Percentiles rank a stretch among this genome's conserved stretches.
Evolutionary conservation across 2,797 vertebrate species (phyloP).

Genomic region (Periophthalmus magnuspinnatus): DNA sequence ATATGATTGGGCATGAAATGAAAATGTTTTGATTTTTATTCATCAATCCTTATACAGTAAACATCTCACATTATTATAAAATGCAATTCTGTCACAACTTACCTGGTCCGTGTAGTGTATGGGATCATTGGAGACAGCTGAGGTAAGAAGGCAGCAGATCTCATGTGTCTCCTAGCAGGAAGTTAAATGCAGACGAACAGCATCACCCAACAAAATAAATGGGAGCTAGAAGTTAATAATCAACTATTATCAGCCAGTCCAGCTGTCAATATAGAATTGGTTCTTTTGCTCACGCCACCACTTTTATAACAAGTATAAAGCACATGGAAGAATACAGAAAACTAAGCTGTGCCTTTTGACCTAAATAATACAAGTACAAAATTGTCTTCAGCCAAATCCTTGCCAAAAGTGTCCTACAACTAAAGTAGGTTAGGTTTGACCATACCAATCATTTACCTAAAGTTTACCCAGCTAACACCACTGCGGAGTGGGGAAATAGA

Average conservation of each 20-base stretch:
- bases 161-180: slow-evolving; percentile 45
- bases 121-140: slow-evolving; percentile 30
- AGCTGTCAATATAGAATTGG: not conserved
- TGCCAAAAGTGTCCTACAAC: slow-evolving; percentile 36
- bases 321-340: slow-evolving; percentile 6
- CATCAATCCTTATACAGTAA: not conserved
- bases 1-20: not conserved
- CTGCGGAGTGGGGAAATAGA: slow-evolving; percentile 1
- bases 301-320: slow-evolving; percentile 1
- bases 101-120: slow-evolving; percentile 54
- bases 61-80: not conserved
- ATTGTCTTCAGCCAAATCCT: slow-evolving; percentile 53
- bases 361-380: slow-evolving; percentile 30
- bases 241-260: slow-evolving; percentile 46
- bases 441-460: slow-evolving; percentile 67
- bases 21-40: not conserved
- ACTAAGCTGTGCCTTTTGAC: not conserved
- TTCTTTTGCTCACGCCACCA: not conserved
- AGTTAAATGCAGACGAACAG: slow-evolving; percentile 64
- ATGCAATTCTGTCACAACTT: slow-evolving; percentile 27
- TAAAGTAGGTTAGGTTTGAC: slow-evolving; percentile 55
- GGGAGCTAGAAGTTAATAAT: slow-evolving; percentile 72
- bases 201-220: slow-evolving; percentile 70
- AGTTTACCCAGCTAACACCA: slow-evolving; percentile 48
- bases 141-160: not conserved